These are phyloP conservation scores for Microctenopoma lineatum DNA, from an alignment of 2,797 vertebrate species.

Conservation along the genomic window DNA sequence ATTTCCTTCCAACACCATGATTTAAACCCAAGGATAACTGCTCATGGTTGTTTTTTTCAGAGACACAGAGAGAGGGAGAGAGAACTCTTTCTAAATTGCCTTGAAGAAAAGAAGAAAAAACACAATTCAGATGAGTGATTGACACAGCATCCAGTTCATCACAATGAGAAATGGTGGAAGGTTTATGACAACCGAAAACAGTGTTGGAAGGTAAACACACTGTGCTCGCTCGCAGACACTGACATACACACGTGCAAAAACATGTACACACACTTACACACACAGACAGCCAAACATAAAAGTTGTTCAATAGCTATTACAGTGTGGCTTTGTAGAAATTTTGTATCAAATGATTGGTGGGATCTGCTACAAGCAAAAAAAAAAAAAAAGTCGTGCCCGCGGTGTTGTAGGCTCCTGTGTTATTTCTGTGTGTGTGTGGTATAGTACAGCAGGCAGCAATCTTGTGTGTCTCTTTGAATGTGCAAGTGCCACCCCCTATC, in stretches of 20 bases:
- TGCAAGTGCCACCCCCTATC: slow-evolving; percentile 51
- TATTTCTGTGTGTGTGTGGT: slow-evolving; percentile 28
- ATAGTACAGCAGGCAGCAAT: slow-evolving; percentile 21
- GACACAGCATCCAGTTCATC: slow-evolving; percentile 75
- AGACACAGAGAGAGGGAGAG: slow-evolving; percentile 19
- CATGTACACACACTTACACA: slow-evolving; percentile 11
- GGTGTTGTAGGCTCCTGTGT: slow-evolving; percentile 39
- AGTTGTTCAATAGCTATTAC: slow-evolving; percentile 71
- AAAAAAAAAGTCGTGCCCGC: slow-evolving; percentile 55
- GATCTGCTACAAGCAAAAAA: slow-evolving; percentile 55
- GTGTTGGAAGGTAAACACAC: slow-evolving; percentile 65
- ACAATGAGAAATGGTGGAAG: slow-evolving; percentile 74
- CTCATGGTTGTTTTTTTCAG: slow-evolving; percentile 54
- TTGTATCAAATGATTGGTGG: slow-evolving; percentile 71
- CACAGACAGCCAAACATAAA: slow-evolving; percentile 33
- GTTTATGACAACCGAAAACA: slow-evolving; percentile 71
- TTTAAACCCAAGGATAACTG: slow-evolving; percentile 67
- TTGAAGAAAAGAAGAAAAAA: slow-evolving; percentile 65
- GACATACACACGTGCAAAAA: slow-evolving; percentile 18
- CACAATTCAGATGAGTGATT: slow-evolving; percentile 78
- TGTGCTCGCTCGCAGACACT: slow-evolving; percentile 45
- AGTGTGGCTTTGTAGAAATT: slow-evolving; percentile 69
- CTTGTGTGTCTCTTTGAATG: slow-evolving; percentile 63
- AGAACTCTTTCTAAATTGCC: slow-evolving; percentile 61
- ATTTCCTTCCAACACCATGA: slow-evolving; percentile 47